Evolutionary conservation across 2,113 vertebrate species (phyloP).

Genomic region (Gavia stellata): DNA sequence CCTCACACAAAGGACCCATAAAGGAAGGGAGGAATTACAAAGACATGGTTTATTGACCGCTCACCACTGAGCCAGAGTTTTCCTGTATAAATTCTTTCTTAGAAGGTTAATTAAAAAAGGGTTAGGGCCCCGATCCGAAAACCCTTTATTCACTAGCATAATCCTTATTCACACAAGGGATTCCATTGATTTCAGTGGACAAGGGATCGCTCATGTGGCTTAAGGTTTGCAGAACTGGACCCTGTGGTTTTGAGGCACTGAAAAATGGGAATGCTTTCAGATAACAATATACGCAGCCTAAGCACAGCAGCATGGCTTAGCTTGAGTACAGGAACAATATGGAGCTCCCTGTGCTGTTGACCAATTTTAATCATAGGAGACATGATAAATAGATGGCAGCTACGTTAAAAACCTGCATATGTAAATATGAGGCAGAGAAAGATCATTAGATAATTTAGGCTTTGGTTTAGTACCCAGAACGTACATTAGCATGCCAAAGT

Average conservation of each 20-base stretch:
- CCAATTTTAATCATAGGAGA: background rate
- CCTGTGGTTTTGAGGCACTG: background rate
- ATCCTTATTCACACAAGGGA: slow-evolving; percentile 26
- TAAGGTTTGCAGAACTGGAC: background rate
- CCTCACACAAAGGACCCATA: slow-evolving; percentile 14
- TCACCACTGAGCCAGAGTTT: slow-evolving; percentile 18
- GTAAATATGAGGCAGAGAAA: background rate
- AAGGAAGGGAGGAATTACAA: slow-evolving; percentile 35
- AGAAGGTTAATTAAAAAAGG: slow-evolving; percentile 44
- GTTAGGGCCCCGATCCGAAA: background rate
- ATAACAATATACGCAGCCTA: background rate
- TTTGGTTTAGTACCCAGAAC: background rate
- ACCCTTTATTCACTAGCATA: background rate
- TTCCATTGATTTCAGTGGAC: background rate
- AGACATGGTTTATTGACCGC: slow-evolving; percentile 49
- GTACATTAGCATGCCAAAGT: background rate
- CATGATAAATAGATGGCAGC: background rate
- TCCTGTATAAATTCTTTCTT: slow-evolving; percentile 6
- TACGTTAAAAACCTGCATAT: background rate
- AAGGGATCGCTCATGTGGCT: background rate
- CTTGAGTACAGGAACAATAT: background rate
- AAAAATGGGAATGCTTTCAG: background rate
- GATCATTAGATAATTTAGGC: background rate
- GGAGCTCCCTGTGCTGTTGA: background rate
- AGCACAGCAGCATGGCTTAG: background rate